Evolutionary conservation across 2,888 invertebrate species (phyloP), one percentile per base, ranked within the genome.

Genomic region (Drosophila austrosaltans): DNA sequence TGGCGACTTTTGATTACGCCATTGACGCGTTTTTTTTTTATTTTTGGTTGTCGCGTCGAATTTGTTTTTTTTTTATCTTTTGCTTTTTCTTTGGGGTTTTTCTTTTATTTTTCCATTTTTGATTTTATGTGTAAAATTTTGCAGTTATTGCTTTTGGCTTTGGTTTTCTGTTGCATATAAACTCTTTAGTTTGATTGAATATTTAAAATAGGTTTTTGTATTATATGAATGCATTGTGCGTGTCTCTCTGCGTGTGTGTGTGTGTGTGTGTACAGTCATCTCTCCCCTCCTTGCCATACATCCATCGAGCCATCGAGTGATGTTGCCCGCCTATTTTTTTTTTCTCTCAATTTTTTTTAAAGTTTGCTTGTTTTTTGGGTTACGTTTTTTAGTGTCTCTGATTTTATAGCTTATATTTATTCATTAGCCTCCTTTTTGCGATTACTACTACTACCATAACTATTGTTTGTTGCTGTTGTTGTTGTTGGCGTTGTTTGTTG

Each of bases 371-470:
- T 6, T 36, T 12, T 20, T 10, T 20, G 6, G 30, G 8, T 28
- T 28, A 25, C 58, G 58, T 60, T 64, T 59, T 66, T 71, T 60
- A 58, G 61, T 59, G 58, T 63, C 71, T 64, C 53, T 54, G 64
- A 60, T 63, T 76, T 79, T 69, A 72, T 72, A 69, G 72, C 74
- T 79, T 69, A 66, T 83, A 83, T 83, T 83, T 79, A 79, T 79
- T 82, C 81, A 78, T 82, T 69, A 76, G 78, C 76, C 73, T 70
- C 56, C 60, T 71, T 72, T 72, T 72, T 70, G 61, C 53, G 64
- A 70, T 64, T 73, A 72, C 60, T 56, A 30, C 40, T 64, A 54
- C 56, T 57, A 28, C 58, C 20, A 58, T 8, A n/a, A 58, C 57
- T 48, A 16, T 56, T 57, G 12, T 36, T 36, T 36, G 36, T 36